Evolutionary conservation across 2,888 invertebrate genomes (phyloP), one percentile per base, ranked within the genome.

Genomic region (Eupsilia transversa): DNA sequence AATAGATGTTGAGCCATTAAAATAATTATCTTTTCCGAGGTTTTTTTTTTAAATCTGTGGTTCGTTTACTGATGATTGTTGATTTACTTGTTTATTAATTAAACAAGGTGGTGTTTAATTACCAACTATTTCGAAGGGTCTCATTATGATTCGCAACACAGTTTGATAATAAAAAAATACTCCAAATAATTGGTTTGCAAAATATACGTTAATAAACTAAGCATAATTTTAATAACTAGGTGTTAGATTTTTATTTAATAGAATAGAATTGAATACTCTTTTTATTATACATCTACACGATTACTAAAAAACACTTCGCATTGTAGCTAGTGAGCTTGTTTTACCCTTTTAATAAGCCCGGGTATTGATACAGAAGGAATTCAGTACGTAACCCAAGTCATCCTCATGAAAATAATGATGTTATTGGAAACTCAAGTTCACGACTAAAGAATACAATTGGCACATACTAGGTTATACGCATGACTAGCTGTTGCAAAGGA

Each of bases 341-440:
- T 43, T 43, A 43, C 5, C 43, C 43, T 17, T 43, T 17, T 6
- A 46, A 20, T 6, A 46, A 20, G 9, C 23, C 23, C 9, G 23
- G 3, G 23, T 23, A 46, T 46, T 46, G 23, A 49, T 1, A 23
- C 23, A 3, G 7, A 23, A 3, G 3, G 14, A 56, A 56, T 56
- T 56, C 17, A 56, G 20, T 30, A 20, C 6, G 14, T 33, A 23
- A 12, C 23, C 0, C 23, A 23, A 33, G 12, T 30, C 30, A 43
- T 43, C 17, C 43, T 46, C 46, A 43, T 20, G 3, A 23, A 35
- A 73, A 30, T 41, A 30, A 23, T 46, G 12, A 23, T 41, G 17
- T 17, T 60, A 66, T 49, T 30, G 59, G 30, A 60, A 77, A 60
- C 43, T 30, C 10, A 77, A 70, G 60, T 46, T 76, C 38, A 71